Evolutionary conservation across 1,140 invertebrate genomes (phyloP).

Genomic region (Drosophila orosa): DNA sequence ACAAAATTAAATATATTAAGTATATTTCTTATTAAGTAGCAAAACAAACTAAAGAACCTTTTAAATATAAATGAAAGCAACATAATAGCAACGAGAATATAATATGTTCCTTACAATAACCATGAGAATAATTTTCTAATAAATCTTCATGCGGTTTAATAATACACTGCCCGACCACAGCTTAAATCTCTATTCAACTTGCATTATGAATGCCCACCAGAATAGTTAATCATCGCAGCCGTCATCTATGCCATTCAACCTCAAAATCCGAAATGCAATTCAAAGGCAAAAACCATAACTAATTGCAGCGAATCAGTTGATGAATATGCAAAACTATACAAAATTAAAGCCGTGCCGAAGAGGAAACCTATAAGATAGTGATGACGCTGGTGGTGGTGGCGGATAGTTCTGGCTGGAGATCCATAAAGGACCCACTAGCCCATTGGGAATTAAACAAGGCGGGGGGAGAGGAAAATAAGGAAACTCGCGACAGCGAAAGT

Average conservation of each 20-base stretch:
- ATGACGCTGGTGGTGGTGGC: slow-evolving; percentile 9
- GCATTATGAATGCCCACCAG: slow-evolving; percentile 26
- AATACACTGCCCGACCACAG: background rate
- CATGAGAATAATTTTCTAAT: background rate
- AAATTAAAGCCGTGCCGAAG: slow-evolving; percentile 34
- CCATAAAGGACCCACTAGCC: slow-evolving; percentile 15
- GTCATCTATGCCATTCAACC: slow-evolving; percentile 12
- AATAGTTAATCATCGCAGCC: slow-evolving; percentile 24
- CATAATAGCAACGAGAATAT: background rate
- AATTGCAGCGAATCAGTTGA: slow-evolving; percentile 53
- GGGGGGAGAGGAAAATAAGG: slow-evolving; percentile 1
- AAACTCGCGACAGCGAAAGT: slow-evolving; percentile 30
- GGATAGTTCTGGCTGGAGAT: background rate
- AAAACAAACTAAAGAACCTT: background rate
- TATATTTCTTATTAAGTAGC: background rate
- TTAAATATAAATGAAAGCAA: background rate
- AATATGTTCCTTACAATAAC: background rate
- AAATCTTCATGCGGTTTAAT: background rate
- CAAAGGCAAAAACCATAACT: slow-evolving; percentile 53
- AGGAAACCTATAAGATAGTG: slow-evolving; percentile 12
- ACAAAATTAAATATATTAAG: background rate
- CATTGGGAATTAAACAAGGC: slow-evolving; percentile 35
- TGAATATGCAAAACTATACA: slow-evolving; percentile 65
- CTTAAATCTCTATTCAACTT: slow-evolving; percentile 25
- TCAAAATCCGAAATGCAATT: slow-evolving; percentile 44